These are phyloP conservation scores for Xenopus tropicalis DNA, from an alignment of 2,113 vertebrate genomes.

Conservation along the genomic window DNA sequence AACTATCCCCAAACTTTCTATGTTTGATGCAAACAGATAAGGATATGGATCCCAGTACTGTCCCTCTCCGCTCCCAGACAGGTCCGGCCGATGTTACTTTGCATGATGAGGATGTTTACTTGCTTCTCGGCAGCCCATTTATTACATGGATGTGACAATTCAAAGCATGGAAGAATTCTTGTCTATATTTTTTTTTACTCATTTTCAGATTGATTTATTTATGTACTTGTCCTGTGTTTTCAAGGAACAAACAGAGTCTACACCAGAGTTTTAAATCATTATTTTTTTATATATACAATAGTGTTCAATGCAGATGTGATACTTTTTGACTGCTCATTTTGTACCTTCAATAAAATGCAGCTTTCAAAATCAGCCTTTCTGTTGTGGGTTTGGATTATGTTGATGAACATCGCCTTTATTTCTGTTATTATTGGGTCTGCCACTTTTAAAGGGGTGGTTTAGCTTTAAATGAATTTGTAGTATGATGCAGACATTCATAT, in stretches of 20 bases:
- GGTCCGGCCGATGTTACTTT: constrained; percentile 1
- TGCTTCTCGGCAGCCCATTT: constrained; percentile 30
- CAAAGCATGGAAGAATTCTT: constrained; percentile 33
- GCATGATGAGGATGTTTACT: constrained; percentile 24
- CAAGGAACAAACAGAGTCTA: constrained; percentile 18
- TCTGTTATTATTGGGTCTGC: no score
- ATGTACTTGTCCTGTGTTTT: constrained; percentile 41
- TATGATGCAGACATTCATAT: no score
- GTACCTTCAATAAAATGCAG: constrained; percentile 37
- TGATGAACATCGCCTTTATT: no score
- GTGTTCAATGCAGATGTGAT: constrained; percentile 36
- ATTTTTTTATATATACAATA: constrained; percentile 35
- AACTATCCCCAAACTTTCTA: no score
- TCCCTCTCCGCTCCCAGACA: constrained; percentile 2
- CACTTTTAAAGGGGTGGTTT: no score
- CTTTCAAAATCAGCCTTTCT: constrained; percentile 8
- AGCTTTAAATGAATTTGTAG: no score
- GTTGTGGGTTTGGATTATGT: background rate
- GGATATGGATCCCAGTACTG: background rate
- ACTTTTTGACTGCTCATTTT: constrained; percentile 45
- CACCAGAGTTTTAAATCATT: constrained; percentile 28
- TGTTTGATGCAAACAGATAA: constrained; percentile 6
- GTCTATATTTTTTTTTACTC: constrained; percentile 31
- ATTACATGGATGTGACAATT: constrained; percentile 30
- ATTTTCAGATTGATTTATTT: constrained; percentile 28